These are phyloP conservation scores for Drosophila nr. medialis DNA, from an alignment of 2,888 invertebrate species.

Conservation along the genomic window DNA sequence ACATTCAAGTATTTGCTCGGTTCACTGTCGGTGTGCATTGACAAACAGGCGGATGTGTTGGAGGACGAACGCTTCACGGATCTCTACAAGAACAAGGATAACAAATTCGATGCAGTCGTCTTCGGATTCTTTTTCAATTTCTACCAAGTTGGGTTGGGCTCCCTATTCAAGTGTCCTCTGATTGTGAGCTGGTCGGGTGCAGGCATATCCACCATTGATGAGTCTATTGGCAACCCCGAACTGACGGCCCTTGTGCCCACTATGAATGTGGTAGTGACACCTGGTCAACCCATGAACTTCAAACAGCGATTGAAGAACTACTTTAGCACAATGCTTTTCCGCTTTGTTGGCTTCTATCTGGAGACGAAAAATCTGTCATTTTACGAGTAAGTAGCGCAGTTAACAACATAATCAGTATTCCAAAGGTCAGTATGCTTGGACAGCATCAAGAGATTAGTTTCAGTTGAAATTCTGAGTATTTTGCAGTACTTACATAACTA, in stretches of 20 bases:
- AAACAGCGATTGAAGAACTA: slow-evolving; percentile 65
- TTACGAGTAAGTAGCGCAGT: slow-evolving; percentile 64
- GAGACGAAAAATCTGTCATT: slow-evolving; percentile 37
- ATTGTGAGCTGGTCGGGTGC: slow-evolving; percentile 70
- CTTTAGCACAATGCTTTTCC: slow-evolving; percentile 34
- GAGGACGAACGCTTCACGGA: slow-evolving; percentile 73
- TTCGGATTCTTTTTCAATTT: slow-evolving; percentile 81
- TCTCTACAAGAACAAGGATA: slow-evolving; percentile 75
- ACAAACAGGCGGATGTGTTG: slow-evolving; percentile 74
- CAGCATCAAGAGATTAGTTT: too few relatives aligned
- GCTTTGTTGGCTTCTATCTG: slow-evolving; percentile 21
- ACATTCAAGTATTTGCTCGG: slow-evolving; percentile 52
- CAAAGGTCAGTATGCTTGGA: too few relatives aligned
- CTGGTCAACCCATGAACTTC: slow-evolving; percentile 64
- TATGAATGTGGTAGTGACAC: slow-evolving; percentile 44
- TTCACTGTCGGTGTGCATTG: slow-evolving; percentile 56
- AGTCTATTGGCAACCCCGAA: slow-evolving; percentile 76
- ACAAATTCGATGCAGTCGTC: slow-evolving; percentile 82
- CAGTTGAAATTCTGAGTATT: too few relatives aligned
- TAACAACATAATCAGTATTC: too few relatives aligned
- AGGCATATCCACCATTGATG: slow-evolving; percentile 61
- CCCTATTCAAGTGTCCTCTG: slow-evolving; percentile 78
- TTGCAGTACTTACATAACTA: not conserved
- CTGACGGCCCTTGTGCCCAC: slow-evolving; percentile 73
- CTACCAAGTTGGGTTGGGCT: slow-evolving; percentile 76